Conservation (phyloP, 2,888 invertebrate genomes). For the Nomada ruficornis region DNA sequence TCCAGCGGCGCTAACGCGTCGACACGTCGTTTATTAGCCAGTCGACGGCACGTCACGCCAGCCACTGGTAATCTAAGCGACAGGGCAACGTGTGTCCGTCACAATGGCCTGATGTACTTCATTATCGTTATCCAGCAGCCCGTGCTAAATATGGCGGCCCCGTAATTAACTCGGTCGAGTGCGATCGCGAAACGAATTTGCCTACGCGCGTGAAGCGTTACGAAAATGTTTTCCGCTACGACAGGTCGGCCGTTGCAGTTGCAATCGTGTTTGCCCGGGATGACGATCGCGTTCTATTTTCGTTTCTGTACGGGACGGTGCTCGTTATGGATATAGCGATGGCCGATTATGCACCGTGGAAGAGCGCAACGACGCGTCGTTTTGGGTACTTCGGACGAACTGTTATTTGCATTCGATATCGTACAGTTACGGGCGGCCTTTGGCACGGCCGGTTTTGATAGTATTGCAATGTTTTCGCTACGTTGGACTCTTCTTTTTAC, state of each 20-base stretch:
- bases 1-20: constrained; percentile 16
- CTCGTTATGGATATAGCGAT: not conserved
- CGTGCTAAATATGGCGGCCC: constrained; percentile 41
- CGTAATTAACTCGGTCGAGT: constrained; percentile 30
- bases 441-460: no score
- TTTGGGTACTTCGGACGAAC: no score
- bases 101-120: constrained; percentile 30
- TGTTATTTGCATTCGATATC: no score
- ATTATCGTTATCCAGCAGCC: constrained; percentile 60
- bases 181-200: constrained; percentile 18
- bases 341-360: not conserved
- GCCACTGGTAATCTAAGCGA: constrained; percentile 22
- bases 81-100: constrained; percentile 6
- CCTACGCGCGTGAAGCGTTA: constrained; percentile 19
- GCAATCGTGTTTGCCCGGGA: not conserved
- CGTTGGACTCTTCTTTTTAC: no score
- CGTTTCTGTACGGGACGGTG: not conserved
- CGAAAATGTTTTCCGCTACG: constrained; percentile 16
- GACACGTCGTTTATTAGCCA: constrained; percentile 25
- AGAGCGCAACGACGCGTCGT: not conserved
- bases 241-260: not conserved
- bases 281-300: not conserved
- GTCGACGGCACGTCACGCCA: constrained; percentile 1
- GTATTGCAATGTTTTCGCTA: no score
- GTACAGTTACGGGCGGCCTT: no score